Evolutionary conservation across 2,888 invertebrate species (phyloP).

Genomic region (Acrobasis repandana): DNA sequence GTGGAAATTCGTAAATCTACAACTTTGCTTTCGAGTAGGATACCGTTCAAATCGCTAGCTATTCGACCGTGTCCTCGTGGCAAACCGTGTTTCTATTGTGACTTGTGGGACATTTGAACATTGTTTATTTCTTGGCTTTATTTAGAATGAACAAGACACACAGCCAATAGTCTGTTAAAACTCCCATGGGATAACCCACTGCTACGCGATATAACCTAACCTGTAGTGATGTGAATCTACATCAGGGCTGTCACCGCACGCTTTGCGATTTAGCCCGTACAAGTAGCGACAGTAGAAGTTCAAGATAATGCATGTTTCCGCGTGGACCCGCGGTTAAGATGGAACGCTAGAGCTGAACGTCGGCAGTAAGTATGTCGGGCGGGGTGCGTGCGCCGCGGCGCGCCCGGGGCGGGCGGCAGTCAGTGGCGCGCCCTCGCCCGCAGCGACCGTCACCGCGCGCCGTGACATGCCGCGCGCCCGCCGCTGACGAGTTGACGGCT

Average conservation of each 20-base stretch:
- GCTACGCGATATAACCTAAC: too few species aligned
- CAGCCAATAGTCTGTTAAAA: too few species aligned
- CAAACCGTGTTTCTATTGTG: too few species aligned
- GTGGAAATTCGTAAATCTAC: not conserved
- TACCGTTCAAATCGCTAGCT: too few species aligned
- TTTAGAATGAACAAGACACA: too few species aligned
- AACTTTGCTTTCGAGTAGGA: not conserved
- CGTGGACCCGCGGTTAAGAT: not conserved
- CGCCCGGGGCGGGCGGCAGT: slow-evolving; percentile 26
- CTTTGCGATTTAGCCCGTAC: slow-evolving; percentile 13
- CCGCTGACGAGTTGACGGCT: slow-evolving; percentile 31
- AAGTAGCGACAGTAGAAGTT: slow-evolving; percentile 10
- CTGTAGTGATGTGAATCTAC: too few species aligned
- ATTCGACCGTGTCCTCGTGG: too few species aligned
- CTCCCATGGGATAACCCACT: too few species aligned
- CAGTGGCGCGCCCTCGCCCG: slow-evolving; percentile 34
- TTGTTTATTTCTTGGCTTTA: too few species aligned
- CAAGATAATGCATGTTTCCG: not conserved
- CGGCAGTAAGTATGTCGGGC: slow-evolving; percentile 3
- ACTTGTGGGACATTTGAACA: too few species aligned
- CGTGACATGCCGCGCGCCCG: slow-evolving; percentile 30
- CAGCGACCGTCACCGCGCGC: slow-evolving; percentile 31
- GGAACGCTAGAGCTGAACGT: not conserved
- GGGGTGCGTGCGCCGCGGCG: slow-evolving; percentile 25
- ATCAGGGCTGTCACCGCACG: not conserved